Evolutionary conservation across 2,797 vertebrate species (phyloP).

Genomic region (Babyrousa celebensis): DNA sequence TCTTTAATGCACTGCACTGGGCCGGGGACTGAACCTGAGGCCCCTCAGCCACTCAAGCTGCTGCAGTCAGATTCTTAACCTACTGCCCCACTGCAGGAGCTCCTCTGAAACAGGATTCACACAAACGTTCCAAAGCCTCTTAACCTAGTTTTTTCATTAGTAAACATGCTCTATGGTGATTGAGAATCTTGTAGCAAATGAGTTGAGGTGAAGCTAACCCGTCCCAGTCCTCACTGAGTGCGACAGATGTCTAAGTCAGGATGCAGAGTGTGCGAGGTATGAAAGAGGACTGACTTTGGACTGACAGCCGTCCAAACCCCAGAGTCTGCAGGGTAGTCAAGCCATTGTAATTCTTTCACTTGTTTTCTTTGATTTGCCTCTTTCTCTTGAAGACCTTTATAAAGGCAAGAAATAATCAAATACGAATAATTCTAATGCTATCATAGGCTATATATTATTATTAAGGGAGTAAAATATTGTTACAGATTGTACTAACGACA

Average conservation of each 20-base stretch:
- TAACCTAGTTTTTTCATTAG: neutral
- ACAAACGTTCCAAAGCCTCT: slow-evolving; percentile 14
- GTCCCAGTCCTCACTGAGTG: neutral
- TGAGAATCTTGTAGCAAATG: neutral
- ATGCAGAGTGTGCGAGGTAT: neutral
- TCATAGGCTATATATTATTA: neutral
- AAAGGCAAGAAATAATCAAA: slow-evolving; percentile 36
- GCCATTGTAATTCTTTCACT: slow-evolving; percentile 35
- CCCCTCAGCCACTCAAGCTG: too few relatives aligned
- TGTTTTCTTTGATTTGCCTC: slow-evolving; percentile 36
- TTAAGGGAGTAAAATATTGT: slow-evolving; percentile 42
- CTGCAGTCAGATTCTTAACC: too few relatives aligned
- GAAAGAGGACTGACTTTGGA: neutral
- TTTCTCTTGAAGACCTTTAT: slow-evolving; percentile 9
- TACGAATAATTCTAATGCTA: slow-evolving; percentile 40
- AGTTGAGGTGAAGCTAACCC: neutral
- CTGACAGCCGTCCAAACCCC: rapidly evolving
- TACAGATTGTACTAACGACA: neutral
- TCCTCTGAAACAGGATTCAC: neutral
- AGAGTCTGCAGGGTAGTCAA: neutral
- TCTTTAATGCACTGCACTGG: too few relatives aligned
- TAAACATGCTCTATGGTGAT: neutral
- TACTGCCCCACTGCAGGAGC: too few relatives aligned
- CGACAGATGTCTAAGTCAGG: neutral
- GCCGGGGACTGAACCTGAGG: too few relatives aligned